A percentile compares a stretch with the other conserved stretches of the same genome.
phyloP scores from a whole-genome alignment of 2,888 invertebrate species.

The Troides helena region DNA sequence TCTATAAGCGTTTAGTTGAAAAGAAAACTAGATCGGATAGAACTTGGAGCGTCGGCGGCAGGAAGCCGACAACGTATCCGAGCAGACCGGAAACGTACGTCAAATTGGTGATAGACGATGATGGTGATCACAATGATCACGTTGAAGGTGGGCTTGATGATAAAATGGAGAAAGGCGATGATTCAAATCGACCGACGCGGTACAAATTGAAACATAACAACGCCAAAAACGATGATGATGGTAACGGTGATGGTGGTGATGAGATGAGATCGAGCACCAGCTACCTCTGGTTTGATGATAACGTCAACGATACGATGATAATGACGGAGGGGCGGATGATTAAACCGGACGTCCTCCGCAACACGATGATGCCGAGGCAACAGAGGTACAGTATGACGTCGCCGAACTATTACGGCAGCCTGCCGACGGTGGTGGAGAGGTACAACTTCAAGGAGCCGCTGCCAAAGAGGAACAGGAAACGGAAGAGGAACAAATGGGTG shows the following conservation, averaged over 20 bases:
- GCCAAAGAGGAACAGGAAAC: conserved; percentile 54
- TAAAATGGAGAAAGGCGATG: no score
- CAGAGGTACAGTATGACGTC: conserved; percentile 46
- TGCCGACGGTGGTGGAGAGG: conserved; percentile 51
- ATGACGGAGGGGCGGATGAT: conserved; percentile 24
- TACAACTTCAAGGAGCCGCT: conserved; percentile 63
- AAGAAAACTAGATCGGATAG: no score
- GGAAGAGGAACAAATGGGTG: conserved; percentile 41
- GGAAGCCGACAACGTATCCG: no score
- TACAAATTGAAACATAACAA: conserved; percentile 4
- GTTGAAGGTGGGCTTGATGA: no score
- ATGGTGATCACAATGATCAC: no score
- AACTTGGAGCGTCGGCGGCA: no score
- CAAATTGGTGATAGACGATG: no score
- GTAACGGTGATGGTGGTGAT: conserved; percentile 14
- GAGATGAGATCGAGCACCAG: conserved; percentile 47
- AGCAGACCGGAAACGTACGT: no score
- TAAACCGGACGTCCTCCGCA: conserved; percentile 10
- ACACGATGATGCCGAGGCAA: conserved; percentile 50
- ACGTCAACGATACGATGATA: conserved; percentile 21
- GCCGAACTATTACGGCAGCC: conserved; percentile 51
- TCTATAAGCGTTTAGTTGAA: no score
- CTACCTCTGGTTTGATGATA: conserved; percentile 39
- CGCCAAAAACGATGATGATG: not conserved
- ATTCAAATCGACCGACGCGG: not conserved